These are phyloP conservation scores for Cydia strobilella DNA, from an alignment of 1,140 invertebrate genomes.

Conservation along the genomic window DNA sequence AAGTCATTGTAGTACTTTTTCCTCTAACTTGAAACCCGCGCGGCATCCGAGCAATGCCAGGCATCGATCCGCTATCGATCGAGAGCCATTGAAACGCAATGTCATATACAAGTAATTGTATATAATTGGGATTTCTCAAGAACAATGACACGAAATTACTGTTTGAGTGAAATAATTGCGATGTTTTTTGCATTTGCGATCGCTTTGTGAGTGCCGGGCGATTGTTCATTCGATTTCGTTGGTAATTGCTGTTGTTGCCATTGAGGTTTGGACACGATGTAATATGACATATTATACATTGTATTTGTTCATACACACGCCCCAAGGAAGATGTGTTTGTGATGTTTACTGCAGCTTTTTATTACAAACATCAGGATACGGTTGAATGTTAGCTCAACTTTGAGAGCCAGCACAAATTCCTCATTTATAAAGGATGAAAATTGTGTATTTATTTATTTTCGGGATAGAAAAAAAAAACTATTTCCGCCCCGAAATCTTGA, in stretches of 20 bases:
- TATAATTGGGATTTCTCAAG: slow-evolving; percentile 79
- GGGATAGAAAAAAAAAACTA: background rate
- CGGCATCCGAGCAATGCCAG: slow-evolving; percentile 55
- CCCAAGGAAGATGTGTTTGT: background rate
- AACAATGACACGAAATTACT: slow-evolving; percentile 78
- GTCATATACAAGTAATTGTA: slow-evolving; percentile 78
- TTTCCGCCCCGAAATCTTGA: background rate
- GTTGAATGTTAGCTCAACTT: background rate
- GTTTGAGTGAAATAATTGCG: slow-evolving; percentile 75
- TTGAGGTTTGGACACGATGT: slow-evolving; percentile 21
- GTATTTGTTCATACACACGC: background rate
- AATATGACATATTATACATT: too few species aligned
- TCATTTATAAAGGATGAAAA: too few species aligned
- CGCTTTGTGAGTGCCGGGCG: slow-evolving; percentile 68
- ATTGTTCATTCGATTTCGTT: slow-evolving; percentile 59
- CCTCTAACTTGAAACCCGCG: slow-evolving; percentile 43
- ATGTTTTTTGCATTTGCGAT: slow-evolving; percentile 57
- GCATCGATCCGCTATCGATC: slow-evolving; percentile 70
- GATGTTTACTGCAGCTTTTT: background rate
- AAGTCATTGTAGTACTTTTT: slow-evolving; percentile 69
- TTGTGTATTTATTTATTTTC: too few species aligned
- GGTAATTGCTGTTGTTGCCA: slow-evolving; percentile 18
- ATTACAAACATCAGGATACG: background rate
- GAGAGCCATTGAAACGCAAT: slow-evolving; percentile 65
- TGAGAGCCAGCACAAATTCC: too few species aligned